Percentiles rank a stretch among this genome's conserved stretches.
Evolutionary conservation across 2,797 vertebrate species (phyloP).

Genomic region (Notamacropus eugenii): DNA sequence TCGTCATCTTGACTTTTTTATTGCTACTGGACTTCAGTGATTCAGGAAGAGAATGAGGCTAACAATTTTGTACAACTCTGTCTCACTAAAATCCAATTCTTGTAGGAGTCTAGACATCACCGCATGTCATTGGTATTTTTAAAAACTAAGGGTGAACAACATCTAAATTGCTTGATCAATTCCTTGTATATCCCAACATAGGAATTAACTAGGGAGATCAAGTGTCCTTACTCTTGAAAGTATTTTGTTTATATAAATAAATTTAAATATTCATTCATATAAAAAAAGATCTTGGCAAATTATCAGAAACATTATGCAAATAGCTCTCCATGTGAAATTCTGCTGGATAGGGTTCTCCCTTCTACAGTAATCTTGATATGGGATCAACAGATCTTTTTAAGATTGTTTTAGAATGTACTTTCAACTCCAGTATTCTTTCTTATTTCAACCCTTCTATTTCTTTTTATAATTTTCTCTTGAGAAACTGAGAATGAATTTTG

Average conservation of each 20-base stretch:
- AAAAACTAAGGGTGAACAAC: background rate
- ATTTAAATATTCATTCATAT: background rate
- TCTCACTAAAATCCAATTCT: background rate
- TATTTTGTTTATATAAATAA: background rate
- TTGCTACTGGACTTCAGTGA: background rate
- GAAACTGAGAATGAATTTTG: constrained; percentile 30
- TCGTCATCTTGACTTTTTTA: background rate
- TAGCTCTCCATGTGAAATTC: background rate
- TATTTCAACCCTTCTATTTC: background rate
- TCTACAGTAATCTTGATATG: background rate
- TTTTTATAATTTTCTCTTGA: background rate
- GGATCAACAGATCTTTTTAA: background rate
- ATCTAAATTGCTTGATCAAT: background rate
- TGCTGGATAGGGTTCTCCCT: background rate
- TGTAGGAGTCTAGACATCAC: background rate
- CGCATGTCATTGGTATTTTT: background rate
- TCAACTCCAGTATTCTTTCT: background rate
- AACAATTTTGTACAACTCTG: background rate
- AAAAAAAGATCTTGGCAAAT: background rate
- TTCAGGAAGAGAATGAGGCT: background rate
- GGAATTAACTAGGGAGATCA: background rate
- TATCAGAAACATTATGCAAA: background rate
- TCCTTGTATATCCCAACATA: background rate
- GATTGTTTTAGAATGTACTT: background rate
- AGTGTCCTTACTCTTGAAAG: background rate